Conservation (phyloP, 2,888 invertebrate genomes). For the Drosophila helvetica region DNA sequence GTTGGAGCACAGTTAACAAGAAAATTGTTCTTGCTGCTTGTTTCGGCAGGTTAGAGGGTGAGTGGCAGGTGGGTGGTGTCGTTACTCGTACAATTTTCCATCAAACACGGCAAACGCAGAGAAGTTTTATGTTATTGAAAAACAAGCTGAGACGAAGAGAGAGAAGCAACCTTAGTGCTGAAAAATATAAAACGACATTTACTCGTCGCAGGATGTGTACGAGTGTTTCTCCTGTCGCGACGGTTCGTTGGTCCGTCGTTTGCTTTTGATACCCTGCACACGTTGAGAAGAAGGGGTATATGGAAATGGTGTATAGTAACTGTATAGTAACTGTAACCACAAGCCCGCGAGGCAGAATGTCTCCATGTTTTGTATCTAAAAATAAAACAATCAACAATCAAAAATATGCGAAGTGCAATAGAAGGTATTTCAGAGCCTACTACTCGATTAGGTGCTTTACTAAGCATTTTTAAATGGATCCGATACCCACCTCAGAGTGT, state of each 20-base stretch:
- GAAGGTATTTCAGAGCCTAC: background rate
- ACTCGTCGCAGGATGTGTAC: constrained; percentile 27
- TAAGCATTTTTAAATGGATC: constrained; percentile 77
- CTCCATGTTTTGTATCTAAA: background rate
- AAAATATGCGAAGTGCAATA: too few relatives aligned
- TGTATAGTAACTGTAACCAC: too few relatives aligned
- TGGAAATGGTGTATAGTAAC: too few relatives aligned
- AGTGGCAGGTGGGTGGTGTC: constrained; percentile 41
- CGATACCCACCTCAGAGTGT: constrained; percentile 30
- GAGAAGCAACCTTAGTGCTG: constrained; percentile 67
- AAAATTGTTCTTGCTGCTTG: constrained; percentile 34
- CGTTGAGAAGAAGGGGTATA: background rate
- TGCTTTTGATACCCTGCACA: background rate
- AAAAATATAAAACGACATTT: constrained; percentile 71
- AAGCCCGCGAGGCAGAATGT: background rate
- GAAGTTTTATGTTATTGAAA: constrained; percentile 76
- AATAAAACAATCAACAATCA: background rate
- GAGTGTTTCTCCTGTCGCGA: background rate
- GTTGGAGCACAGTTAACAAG: constrained; percentile 54
- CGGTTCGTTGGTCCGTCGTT: too few relatives aligned
- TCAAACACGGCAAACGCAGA: constrained; percentile 52
- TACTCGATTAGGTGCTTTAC: constrained; percentile 26
- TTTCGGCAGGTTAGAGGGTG: constrained; percentile 1
- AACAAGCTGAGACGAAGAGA: constrained; percentile 49
- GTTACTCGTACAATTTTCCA: constrained; percentile 59